A percentile compares a stretch with the other conserved stretches of the same genome.
These are phyloP conservation scores for Fragum sueziense DNA, from an alignment of 2,888 invertebrate genomes.

Conservation along the genomic window DNA sequence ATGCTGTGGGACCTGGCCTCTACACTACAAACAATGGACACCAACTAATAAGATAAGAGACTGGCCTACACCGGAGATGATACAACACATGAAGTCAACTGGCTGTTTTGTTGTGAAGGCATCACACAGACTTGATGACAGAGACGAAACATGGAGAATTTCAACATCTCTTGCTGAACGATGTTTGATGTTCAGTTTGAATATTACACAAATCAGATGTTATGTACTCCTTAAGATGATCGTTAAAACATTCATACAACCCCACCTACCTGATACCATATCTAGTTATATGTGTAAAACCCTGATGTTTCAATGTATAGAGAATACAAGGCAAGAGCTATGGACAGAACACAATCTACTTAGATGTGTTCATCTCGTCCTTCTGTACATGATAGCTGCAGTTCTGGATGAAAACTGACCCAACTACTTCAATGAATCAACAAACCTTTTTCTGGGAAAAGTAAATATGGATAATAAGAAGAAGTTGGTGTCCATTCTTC, in stretches of 20 bases:
- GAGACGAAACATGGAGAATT: not conserved
- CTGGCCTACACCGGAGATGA: conserved; percentile 22
- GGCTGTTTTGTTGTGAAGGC: conserved; percentile 14
- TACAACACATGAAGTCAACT: not conserved
- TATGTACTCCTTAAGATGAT: conserved; percentile 30
- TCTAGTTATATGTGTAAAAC: conserved; percentile 37
- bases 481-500: not conserved
- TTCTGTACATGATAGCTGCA: not conserved
- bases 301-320: conserved; percentile 20
- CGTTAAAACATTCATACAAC: too few relatives aligned
- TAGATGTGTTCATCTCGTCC: not conserved
- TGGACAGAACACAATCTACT: conserved; percentile 25
- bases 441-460: conserved; percentile 24
- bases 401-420: conserved; percentile 10
- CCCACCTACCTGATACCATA: conserved; percentile 10
- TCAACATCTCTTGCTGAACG: conserved; percentile 11
- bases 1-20: not conserved
- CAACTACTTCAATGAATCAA: too few relatives aligned
- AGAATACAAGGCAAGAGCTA: not conserved
- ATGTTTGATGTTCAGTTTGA: conserved; percentile 22
- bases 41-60: not conserved
- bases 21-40: not conserved
- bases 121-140: not conserved
- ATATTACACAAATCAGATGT: conserved; percentile 29
- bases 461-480: not conserved